Evolutionary conservation across 1,140 invertebrate genomes (phyloP), one percentile per base, ranked within the genome.

Genomic region (Vanessa atalanta): DNA sequence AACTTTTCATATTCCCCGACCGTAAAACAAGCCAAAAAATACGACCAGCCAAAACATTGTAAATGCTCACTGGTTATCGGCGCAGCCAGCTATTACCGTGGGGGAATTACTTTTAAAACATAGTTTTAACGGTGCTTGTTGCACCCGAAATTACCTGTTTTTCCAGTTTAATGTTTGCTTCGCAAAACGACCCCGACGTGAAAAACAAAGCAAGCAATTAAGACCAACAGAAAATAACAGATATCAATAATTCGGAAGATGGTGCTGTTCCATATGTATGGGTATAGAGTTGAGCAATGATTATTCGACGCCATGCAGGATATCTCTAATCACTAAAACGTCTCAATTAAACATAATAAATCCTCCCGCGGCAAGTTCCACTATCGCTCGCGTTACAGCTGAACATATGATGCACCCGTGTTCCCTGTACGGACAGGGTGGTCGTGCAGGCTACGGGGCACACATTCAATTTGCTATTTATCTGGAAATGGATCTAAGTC

Each of bases 381-480:
- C 66, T 53, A 70, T 43, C 43, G 61, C 26, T 71, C 51, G 53
- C 69, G 57, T 77, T 57, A 70, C 66, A 70, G 57, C 64, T 57
- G 61, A 69, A 70, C 65, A 68, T 75, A 72, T 69, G 77, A 64
- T 66, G 70, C 66, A 57, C 70, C 65, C 37, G 31, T 65, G 70
- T 63, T 53, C 64, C 64, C 60, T 75, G 73, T 73, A 74, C 70
- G 65, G 50, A 77, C 70, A 77, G 75, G 72, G 73, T 78, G 76
- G 80, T 53, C 75, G 72, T 72, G 73, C 72, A 75, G 65, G 71
- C 76, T 73, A 79, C 76, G 78, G 79, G 84, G 83, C 76, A 84
- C 87, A 88, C 88, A 93, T 92, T 91, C 88, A 93, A 93, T 93
- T 93, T 92, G 88, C 92, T 92, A 90, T 92, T 93, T 93, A 93